A percentile compares a stretch with the other conserved stretches of the same genome.
Conservation (phyloP, 2,113 vertebrate species). For the Trichechus manatus region DNA sequence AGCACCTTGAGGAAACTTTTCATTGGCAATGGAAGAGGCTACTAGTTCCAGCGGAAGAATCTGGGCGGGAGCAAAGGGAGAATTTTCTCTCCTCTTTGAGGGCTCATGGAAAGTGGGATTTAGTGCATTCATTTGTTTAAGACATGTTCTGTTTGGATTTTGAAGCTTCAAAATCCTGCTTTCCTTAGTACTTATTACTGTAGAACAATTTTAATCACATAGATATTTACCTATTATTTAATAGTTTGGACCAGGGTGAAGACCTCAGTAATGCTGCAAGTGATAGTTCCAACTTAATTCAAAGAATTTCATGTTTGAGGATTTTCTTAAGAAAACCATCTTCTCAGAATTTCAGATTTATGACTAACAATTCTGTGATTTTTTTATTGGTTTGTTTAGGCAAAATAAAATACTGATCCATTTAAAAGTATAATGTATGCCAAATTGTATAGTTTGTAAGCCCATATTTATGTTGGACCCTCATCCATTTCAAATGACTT, state of each 20-base stretch:
- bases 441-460: background rate
- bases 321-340: constrained; percentile 7
- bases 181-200: constrained; percentile 29
- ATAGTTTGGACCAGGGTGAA: background rate
- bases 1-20: constrained; percentile 66
- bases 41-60: constrained; percentile 49
- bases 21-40: constrained; percentile 18
- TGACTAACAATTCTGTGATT: background rate
- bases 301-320: background rate
- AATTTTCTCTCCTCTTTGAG: background rate
- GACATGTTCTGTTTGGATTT: background rate
- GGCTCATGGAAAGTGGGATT: background rate
- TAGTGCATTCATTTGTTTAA: background rate
- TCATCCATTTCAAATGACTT: background rate
- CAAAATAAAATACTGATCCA: background rate
- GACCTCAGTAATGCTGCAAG: background rate
- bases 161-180: background rate
- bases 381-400: background rate
- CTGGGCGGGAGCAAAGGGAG: background rate
- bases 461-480: background rate
- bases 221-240: background rate
- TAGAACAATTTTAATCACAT: constrained; percentile 19
- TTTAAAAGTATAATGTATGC: background rate
- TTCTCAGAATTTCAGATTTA: background rate
- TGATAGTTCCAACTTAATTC: background rate